A percentile compares a stretch with the other conserved stretches of the same genome.
Evolutionary conservation across 2,888 invertebrate species (phyloP).

Genomic region (Anticlea derivata): DNA sequence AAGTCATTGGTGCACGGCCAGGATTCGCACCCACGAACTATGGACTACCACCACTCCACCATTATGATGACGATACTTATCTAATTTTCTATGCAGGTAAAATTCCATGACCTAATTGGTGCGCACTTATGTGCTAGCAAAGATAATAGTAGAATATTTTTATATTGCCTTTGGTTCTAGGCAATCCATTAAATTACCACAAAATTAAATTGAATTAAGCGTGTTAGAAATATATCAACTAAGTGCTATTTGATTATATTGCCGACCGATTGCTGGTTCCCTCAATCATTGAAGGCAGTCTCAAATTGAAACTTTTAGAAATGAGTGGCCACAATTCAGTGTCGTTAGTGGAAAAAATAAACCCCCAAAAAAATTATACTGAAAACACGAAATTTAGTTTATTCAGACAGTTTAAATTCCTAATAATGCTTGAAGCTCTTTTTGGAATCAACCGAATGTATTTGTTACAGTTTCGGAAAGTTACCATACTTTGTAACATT

Average conservation of each 20-base stretch:
- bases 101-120: too few relatives aligned
- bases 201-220: neutral
- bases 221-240: slow-evolving; percentile 18
- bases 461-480: slow-evolving; percentile 36
- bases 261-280: neutral
- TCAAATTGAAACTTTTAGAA: neutral
- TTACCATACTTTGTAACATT: neutral
- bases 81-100: too few relatives aligned
- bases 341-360: neutral
- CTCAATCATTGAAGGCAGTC: neutral
- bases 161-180: too few relatives aligned
- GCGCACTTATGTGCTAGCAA: too few relatives aligned
- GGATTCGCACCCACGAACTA: too few relatives aligned
- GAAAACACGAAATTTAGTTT: neutral
- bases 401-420: slow-evolving; percentile 4
- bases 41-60: too few relatives aligned
- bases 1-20: too few relatives aligned
- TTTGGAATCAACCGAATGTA: slow-evolving; percentile 11
- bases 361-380: neutral
- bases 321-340: neutral
- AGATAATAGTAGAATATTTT: too few relatives aligned
- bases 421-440: neutral
- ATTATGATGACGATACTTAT: too few relatives aligned
- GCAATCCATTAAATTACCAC: neutral
- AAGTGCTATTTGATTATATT: neutral